Base-by-base conservation (phyloP, 2,113 vertebrate species). In the Poeciliopsis retropinna region DNA sequence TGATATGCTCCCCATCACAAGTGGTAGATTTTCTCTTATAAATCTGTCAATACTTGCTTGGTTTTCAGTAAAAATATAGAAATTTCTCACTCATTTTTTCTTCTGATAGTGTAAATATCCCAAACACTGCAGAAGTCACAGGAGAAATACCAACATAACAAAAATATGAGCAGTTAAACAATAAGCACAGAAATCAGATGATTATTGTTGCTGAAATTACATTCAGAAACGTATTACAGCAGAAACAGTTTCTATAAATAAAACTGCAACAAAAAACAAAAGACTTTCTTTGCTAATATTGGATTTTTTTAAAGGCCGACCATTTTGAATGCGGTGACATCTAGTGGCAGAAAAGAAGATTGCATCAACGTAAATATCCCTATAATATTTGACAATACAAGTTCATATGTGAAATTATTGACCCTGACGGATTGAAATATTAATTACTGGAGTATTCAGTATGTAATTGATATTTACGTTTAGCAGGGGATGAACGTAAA, bases 41-140 rank as follows among this genome's bases (percentile, higher is more conserved):
- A 77, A 64, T 29, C 41, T 57, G 51, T 76, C 77, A 72, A 74
- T 70, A 72, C 75, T 75, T 64, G 10, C 22, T 67, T 54, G 5
- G 70, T n/a, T 17, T 64, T 79, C 27, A 30, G 72, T 88, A 88
- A 70, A 88, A 87, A 87, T 88, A 82, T 84, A 85, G 44, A 85
- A 74, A 85, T 37, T 76, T 70, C 28, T 67, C 32, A 1, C 32
- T 41, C 39, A 27, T 47, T 62, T n/a, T 47, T 57, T 60, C 32
- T 63, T 27, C 41, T 17, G 44, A 60, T 66, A 19, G 14, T 8
- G 10, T 70, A 72, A 28, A 60, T 69, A 60, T 9, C 30, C 12
- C 60, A 67, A 51, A 81, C 79, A 80, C 73, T 57, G 72, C 72
- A 83, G 75, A 57, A 5, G 68, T 54, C 84, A 80, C 82, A n/a